Conservation (phyloP, 2,113 vertebrate species). For the Siniperca knerii region DNA sequence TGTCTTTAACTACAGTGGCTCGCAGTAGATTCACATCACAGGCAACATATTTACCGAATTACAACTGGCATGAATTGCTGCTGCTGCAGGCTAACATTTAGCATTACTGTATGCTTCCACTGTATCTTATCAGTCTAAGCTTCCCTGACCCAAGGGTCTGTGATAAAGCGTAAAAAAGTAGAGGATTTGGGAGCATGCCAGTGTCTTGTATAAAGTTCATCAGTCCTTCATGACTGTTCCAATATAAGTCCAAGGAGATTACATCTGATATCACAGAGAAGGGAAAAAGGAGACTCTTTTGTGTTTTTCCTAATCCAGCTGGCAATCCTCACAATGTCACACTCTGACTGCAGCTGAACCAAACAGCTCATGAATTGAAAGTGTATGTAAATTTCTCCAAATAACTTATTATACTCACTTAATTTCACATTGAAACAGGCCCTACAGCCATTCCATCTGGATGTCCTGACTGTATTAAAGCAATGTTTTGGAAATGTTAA, state of each 20-base stretch:
- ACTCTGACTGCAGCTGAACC: background rate
- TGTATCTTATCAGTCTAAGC: slow-evolving; percentile 30
- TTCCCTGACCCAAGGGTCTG: slow-evolving; percentile 8
- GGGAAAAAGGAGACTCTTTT: slow-evolving; percentile 7
- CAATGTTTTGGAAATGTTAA: background rate
- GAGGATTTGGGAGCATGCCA: slow-evolving; percentile 23
- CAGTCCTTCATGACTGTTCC: slow-evolving; percentile 22
- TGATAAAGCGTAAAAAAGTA: slow-evolving; percentile 22
- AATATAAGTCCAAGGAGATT: slow-evolving; percentile 26
- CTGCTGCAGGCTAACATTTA: slow-evolving; percentile 34
- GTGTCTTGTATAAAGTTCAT: slow-evolving; percentile 22
- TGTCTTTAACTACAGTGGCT: slow-evolving; percentile 14
- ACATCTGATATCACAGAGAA: slow-evolving; percentile 5
- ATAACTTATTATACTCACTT: background rate
- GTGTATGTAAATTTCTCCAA: background rate
- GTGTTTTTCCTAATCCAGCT: slow-evolving; percentile 19
- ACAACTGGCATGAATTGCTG: slow-evolving; percentile 44
- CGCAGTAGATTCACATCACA: background rate
- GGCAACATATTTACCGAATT: slow-evolving; percentile 20
- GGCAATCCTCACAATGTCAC: slow-evolving; percentile 20
- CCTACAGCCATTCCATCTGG: background rate
- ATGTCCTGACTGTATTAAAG: background rate
- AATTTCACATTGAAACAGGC: background rate
- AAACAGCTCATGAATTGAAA: slow-evolving; percentile 17
- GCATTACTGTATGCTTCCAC: background rate